These are phyloP conservation scores for Ammospiza nelsoni DNA, from an alignment of 2,113 vertebrate genomes.

Conservation along the genomic window DNA sequence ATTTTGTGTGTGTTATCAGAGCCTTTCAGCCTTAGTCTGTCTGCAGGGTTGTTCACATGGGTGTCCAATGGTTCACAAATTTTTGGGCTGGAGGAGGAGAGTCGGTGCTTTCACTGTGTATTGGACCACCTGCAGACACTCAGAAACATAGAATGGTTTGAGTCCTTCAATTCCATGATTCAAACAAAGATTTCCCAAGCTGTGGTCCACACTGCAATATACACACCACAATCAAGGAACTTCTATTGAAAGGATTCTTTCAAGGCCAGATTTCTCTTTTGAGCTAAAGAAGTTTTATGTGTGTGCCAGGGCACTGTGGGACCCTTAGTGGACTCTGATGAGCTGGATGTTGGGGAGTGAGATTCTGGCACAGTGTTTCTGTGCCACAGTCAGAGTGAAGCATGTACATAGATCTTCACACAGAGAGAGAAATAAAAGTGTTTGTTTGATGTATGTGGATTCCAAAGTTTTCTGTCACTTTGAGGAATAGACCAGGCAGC, in stretches of 20 bases:
- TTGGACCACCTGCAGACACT: background rate
- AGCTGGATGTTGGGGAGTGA: background rate
- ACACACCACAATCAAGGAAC: background rate
- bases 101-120: background rate
- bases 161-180: background rate
- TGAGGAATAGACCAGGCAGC: background rate
- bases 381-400: background rate
- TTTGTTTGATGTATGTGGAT: background rate
- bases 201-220: background rate
- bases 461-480: slow-evolving; percentile 12
- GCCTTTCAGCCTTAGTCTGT: background rate
- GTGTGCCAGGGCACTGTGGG: background rate
- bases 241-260: background rate
- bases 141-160: background rate
- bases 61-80: background rate
- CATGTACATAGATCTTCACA: background rate
- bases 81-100: background rate
- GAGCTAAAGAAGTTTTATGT: background rate
- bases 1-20: background rate
- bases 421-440: background rate
- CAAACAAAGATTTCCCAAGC: background rate
- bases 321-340: background rate
- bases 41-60: background rate
- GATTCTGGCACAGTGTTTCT: background rate
- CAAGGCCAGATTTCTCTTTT: background rate